Conservation (phyloP, 2,888 invertebrate genomes). For the Graphium colonna region DNA sequence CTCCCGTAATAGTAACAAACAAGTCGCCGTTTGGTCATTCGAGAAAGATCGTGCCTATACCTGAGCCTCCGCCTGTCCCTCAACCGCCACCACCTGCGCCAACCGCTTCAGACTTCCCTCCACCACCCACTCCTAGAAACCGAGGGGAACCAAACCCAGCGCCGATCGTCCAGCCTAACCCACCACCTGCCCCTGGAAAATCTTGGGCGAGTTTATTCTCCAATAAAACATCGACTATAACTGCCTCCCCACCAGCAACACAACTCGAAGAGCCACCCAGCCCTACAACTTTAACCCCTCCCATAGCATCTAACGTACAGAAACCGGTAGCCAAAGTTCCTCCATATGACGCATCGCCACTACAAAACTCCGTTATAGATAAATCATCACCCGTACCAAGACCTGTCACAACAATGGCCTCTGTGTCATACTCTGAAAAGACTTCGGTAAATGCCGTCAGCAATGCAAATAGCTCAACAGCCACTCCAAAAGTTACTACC, state of each 20-base stretch:
- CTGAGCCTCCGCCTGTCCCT: conserved; percentile 57
- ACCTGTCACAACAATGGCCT: conserved; percentile 29
- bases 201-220: conserved; percentile 86
- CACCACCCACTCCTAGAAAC: conserved; percentile 68
- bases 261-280: conserved; percentile 54
- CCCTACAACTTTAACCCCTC: conserved; percentile 48
- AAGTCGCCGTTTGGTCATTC: conserved; percentile 72
- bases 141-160: conserved; percentile 56
- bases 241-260: conserved; percentile 35
- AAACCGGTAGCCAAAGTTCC: conserved; percentile 82
- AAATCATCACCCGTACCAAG: conserved; percentile 45
- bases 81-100: conserved; percentile 69
- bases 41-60: conserved; percentile 49
- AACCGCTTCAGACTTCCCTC: conserved; percentile 75
- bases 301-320: conserved; percentile 52
- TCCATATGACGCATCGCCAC: conserved; percentile 77
- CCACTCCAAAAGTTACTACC: conserved; percentile 35
- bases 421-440: conserved; percentile 59
- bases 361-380: conserved; percentile 47
- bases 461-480: conserved; percentile 36
- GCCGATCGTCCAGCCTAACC: conserved; percentile 53
- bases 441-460: conserved; percentile 58
- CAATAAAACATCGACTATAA: conserved; percentile 44
- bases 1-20: conserved; percentile 71
- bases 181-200: conserved; percentile 68